Evolutionary conservation across 2,113 vertebrate genomes (phyloP).

Genomic region (Nothoprocta perdicaria): DNA sequence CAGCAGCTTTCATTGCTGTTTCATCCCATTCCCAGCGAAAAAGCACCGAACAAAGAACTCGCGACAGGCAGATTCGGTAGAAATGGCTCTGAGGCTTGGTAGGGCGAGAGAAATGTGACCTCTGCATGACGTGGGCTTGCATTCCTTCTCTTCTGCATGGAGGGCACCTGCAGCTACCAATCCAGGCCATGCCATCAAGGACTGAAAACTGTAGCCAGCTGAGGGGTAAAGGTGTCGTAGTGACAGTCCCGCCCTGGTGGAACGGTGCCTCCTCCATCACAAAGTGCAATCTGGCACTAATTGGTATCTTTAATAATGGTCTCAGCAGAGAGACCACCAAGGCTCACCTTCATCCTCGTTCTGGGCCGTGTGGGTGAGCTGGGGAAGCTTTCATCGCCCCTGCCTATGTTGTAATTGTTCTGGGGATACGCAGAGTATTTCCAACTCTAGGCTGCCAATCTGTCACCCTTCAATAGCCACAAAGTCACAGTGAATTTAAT

Average conservation of each 20-base stretch:
- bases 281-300: slow-evolving; percentile 60
- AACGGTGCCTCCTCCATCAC: slow-evolving; percentile 49
- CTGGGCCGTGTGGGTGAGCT: background rate
- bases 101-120: background rate
- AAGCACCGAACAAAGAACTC: accelerated
- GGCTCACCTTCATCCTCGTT: slow-evolving; percentile 41
- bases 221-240: background rate
- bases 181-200: background rate
- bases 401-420: slow-evolving; percentile 44
- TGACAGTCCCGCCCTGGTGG: slow-evolving; percentile 2
- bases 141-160: accelerated
- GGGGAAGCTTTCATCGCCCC: slow-evolving; percentile 34
- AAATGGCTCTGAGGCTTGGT: accelerated
- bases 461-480: slow-evolving; percentile 58
- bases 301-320: slow-evolving; percentile 48
- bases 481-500: slow-evolving; percentile 55
- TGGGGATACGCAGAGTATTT: slow-evolving; percentile 52
- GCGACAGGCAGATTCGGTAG: background rate
- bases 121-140: background rate
- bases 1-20: background rate
- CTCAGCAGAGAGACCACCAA: slow-evolving; percentile 28
- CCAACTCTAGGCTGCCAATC: slow-evolving; percentile 40
- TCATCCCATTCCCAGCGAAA: background rate
- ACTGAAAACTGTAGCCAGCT: background rate
- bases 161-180: background rate